Evolutionary conservation across 2,888 invertebrate genomes (phyloP), one percentile per base, ranked within the genome.

Genomic region (Diarsia mendica): DNA sequence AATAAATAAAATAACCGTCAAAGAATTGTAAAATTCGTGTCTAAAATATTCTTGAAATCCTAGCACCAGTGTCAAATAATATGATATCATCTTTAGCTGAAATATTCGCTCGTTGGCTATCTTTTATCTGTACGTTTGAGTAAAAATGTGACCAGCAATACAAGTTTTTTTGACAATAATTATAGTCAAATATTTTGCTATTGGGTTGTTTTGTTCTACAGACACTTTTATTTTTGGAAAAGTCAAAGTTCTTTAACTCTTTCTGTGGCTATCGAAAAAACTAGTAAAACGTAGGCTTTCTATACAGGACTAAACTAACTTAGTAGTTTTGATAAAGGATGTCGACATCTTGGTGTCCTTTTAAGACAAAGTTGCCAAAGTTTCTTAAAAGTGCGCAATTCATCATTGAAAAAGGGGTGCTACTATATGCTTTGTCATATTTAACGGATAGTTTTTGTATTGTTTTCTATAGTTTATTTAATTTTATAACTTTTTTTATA

Each of bases 51-150:
- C 55, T 66, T 48, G 53, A 77, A 80, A 83, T 71, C 65, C 18
- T 73, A 64, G 65, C 46, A 44, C 46, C 13, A 39, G 58, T 58
- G 72, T 79, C 76, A 82, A 81, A 77, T 81, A 82, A 75, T 66
- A 75, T 67, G 85, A 84, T 84, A 82, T 48, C 48, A 79, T 79
- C 73, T 75, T 69, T 67, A 77, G 48, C 49, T 79, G 72, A 74
- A 84, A 85, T 85, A 86, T 79, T 77, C 84, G 68, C 66, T 79
- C 72, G 70, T 75, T 72, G 70, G 72, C 51, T 83, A 83, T 85
- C 80, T 78, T 77, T 60, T 69, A 79, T 81, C 76, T 70, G 6
- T 9, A 15, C 6, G 3, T 67, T 66, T 13, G 15, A 68, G 82
- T 77, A 68, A 49, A 18, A 85, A 77, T 71, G 9, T n/a, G 67